A percentile compares a stretch with the other conserved stretches of the same genome.
These are phyloP conservation scores for Pilophorus perplexus DNA, from an alignment of 2,888 invertebrate genomes.

Conservation along the genomic window DNA sequence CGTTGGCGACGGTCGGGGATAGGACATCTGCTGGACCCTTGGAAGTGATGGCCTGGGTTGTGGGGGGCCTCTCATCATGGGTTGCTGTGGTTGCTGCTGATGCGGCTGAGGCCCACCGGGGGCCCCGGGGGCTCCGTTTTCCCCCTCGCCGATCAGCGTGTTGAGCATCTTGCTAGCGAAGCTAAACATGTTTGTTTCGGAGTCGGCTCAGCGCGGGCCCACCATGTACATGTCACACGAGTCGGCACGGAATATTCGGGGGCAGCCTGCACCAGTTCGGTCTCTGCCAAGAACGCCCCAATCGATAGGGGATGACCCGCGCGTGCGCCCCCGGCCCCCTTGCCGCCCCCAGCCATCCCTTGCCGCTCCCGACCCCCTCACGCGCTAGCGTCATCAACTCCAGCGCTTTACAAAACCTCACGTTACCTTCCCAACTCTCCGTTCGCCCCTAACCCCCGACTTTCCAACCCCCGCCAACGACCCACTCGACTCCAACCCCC, in stretches of 20 bases:
- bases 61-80: conserved; percentile 36
- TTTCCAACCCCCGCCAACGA: not conserved
- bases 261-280: conserved; percentile 22
- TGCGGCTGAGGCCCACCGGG: conserved; percentile 42
- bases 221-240: conserved; percentile 26
- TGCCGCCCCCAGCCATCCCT: not conserved
- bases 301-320: conserved; percentile 36
- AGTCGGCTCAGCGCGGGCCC: too few species aligned
- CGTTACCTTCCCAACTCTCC: conserved; percentile 3
- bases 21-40: conserved; percentile 47
- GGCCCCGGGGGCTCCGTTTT: too few species aligned
- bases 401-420: conserved; percentile 9
- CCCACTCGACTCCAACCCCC: too few species aligned
- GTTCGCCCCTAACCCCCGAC: not conserved
- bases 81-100: conserved; percentile 39
- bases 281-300: not conserved
- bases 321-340: conserved; percentile 16
- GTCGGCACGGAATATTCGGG: conserved; percentile 25
- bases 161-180: conserved; percentile 55
- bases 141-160: conserved; percentile 53
- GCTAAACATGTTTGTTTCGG: conserved; percentile 52
- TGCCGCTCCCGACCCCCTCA: conserved; percentile 9
- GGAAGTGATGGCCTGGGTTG: conserved; percentile 42
- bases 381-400: conserved; percentile 10
- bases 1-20: conserved; percentile 25